Evolutionary conservation across 2,888 invertebrate genomes (phyloP).

Genomic region (Phaonia tiefii): DNA sequence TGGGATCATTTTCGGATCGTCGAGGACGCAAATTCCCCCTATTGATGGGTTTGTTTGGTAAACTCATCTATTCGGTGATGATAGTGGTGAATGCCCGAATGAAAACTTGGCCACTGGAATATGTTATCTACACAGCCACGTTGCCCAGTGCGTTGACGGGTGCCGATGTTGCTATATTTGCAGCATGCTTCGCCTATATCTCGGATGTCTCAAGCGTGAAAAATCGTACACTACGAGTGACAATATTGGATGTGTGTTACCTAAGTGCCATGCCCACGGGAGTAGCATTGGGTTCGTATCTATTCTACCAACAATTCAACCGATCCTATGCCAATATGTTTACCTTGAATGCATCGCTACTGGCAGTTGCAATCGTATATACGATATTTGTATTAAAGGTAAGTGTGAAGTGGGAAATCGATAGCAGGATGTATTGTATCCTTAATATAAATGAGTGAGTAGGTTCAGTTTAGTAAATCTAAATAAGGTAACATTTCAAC

Average conservation of each 20-base stretch:
- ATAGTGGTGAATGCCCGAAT: constrained; percentile 86
- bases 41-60: constrained; percentile 87
- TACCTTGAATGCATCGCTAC: constrained; percentile 84
- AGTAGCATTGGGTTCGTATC: constrained; percentile 87
- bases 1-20: constrained; percentile 91
- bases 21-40: constrained; percentile 88
- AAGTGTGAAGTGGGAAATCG: no score
- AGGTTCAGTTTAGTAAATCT: no score
- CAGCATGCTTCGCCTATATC: constrained; percentile 89
- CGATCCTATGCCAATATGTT: constrained; percentile 88
- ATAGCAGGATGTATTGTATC: no score
- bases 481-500: no score
- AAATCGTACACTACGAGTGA: constrained; percentile 89
- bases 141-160: constrained; percentile 89
- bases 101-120: constrained; percentile 87
- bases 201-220: constrained; percentile 87
- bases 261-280: constrained; percentile 92
- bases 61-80: constrained; percentile 88
- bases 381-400: constrained; percentile 83
- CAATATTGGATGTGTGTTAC: constrained; percentile 90
- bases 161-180: constrained; percentile 90
- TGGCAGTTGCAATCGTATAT: constrained; percentile 85
- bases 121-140: constrained; percentile 88
- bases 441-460: no score
- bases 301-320: constrained; percentile 84